Percentiles rank a stretch among this genome's conserved stretches.
These are phyloP conservation scores for Drosophila greeni DNA, from an alignment of 2,888 invertebrate genomes.

Conservation along the genomic window DNA sequence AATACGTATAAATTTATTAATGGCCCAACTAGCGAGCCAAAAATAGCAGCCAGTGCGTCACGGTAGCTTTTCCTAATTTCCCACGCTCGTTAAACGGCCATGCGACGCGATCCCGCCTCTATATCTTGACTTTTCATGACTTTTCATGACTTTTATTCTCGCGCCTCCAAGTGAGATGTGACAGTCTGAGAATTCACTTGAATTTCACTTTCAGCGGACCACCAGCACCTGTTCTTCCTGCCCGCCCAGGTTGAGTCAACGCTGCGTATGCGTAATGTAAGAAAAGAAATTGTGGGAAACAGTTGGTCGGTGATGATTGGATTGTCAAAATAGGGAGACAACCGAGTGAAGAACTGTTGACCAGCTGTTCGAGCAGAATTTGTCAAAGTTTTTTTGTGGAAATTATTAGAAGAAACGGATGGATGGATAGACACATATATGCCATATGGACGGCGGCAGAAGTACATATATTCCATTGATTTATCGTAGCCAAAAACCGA, in stretches of 20 bases:
- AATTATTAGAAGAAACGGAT: conserved; percentile 23
- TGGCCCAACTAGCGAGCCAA: conserved; percentile 34
- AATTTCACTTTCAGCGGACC: conserved; percentile 50
- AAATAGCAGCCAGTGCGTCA: conserved; percentile 69
- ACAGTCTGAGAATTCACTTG: conserved; percentile 40
- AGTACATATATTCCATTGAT: conserved; percentile 50
- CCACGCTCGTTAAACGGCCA: conserved; percentile 61
- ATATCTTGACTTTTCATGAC: neutral
- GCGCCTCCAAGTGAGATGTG: conserved; percentile 36
- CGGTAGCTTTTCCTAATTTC: conserved; percentile 52
- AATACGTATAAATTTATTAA: conserved; percentile 46
- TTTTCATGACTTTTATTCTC: conserved; percentile 40
- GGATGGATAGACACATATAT: conserved; percentile 10
- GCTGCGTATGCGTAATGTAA: conserved; percentile 59
- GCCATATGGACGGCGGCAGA: conserved; percentile 1
- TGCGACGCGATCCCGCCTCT: conserved; percentile 31
- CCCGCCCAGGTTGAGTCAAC: conserved; percentile 49
- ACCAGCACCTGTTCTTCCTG: conserved; percentile 38
- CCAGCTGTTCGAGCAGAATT: conserved; percentile 53
- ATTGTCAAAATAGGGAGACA: conserved; percentile 37
- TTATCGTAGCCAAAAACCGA: conserved; percentile 47
- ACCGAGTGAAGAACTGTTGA: conserved; percentile 53
- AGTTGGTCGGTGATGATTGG: conserved; percentile 35
- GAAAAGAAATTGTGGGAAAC: neutral
- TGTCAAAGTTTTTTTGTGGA: conserved; percentile 50